These are phyloP conservation scores for Solea senegalensis DNA, from an alignment of 2,113 vertebrate genomes.

Conservation along the genomic window DNA sequence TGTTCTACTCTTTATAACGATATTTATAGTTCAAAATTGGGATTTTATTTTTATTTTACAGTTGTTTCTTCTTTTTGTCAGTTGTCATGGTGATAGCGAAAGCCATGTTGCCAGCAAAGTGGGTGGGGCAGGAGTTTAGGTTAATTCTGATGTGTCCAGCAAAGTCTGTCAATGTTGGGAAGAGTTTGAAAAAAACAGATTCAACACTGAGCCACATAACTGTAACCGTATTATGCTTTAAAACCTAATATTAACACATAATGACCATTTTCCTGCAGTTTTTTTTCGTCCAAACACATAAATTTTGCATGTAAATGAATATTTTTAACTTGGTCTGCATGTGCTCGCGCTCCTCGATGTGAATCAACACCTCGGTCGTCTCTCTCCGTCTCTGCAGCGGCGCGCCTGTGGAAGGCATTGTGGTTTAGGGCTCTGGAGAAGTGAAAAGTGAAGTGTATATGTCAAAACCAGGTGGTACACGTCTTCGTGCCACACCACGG, in stretches of 20 bases:
- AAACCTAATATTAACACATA: too few relatives aligned
- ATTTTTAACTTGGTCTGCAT: not conserved
- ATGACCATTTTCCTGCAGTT: too few relatives aligned
- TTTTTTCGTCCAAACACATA: too few relatives aligned
- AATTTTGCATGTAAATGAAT: not conserved
- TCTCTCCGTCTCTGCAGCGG: constrained; percentile 14
- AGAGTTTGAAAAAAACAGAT: not conserved
- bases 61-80: not conserved
- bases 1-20: not conserved
- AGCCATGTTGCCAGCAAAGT: too few relatives aligned
- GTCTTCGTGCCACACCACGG: constrained; percentile 38
- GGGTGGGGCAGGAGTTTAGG: too few relatives aligned
- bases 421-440: constrained; percentile 36
- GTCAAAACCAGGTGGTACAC: constrained; percentile 64
- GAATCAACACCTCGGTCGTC: constrained; percentile 46
- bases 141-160: constrained; percentile 4
- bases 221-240: too few relatives aligned
- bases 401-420: constrained; percentile 48
- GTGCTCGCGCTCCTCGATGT: constrained; percentile 19
- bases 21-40: not conserved
- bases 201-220: too few relatives aligned
- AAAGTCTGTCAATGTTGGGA: not conserved
- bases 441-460: constrained; percentile 10
- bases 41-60: not conserved
- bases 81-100: too few relatives aligned